phyloP scores from a whole-genome alignment of 2,797 vertebrate species.

The Clarias fuscus region DNA sequence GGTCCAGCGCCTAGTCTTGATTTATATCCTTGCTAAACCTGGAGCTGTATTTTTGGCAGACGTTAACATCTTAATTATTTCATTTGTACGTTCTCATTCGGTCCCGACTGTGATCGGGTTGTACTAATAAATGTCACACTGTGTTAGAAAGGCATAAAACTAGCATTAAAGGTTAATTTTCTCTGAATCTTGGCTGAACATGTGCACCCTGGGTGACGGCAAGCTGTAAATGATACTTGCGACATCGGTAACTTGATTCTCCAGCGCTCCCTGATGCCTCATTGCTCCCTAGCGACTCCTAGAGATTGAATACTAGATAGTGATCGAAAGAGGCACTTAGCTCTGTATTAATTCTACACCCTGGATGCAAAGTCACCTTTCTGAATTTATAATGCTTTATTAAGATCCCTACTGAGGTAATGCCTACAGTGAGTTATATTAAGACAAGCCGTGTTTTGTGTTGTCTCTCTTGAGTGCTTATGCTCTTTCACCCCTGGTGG shows the following conservation, averaged over 20 bases:
- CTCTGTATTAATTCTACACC: not conserved
- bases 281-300: conserved; percentile 26
- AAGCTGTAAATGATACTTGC: conserved; percentile 39
- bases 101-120: conserved; percentile 37
- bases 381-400: not conserved
- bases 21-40: conserved; percentile 21
- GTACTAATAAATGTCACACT: conserved; percentile 44
- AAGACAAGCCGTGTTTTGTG: conserved; percentile 17
- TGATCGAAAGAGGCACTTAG: conserved; percentile 15
- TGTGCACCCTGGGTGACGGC: conserved; percentile 18
- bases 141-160: conserved; percentile 40
- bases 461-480: conserved; percentile 3
- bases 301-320: conserved; percentile 24
- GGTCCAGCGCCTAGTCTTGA: conserved; percentile 5
- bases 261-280: conserved; percentile 32
- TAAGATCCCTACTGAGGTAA: conserved; percentile 17
- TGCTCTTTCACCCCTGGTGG: conserved; percentile 15
- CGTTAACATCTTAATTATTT: conserved; percentile 48
- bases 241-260: conserved; percentile 39
- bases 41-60: conserved; percentile 36
- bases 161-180: conserved; percentile 48
- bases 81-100: conserved; percentile 46
- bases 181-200: conserved; percentile 40
- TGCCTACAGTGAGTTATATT: conserved; percentile 23
- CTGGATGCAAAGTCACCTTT: conserved; percentile 8